Evolutionary conservation across 2,797 vertebrate genomes (phyloP), one percentile per base, ranked within the genome.

Genomic region (Alfaro cultratus): DNA sequence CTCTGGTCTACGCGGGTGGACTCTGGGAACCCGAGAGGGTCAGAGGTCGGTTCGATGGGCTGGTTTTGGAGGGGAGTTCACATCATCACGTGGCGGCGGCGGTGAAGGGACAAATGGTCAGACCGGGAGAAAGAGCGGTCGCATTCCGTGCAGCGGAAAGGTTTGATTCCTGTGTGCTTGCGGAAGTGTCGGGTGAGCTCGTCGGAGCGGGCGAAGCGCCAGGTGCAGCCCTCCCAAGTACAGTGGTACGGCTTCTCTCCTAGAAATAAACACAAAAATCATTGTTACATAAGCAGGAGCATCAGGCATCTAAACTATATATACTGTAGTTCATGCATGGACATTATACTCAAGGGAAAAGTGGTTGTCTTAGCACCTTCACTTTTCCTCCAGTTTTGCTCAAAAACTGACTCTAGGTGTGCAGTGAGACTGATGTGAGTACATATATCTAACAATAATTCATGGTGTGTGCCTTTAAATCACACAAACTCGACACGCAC

Each of bases 161-260:
- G 98, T 87, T 99, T 99, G 94, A 99, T 97, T 85, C 98, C 98
- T 0, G 98, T 99, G 96, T 99, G 98, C 94, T 99, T 99, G 80
- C 97, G 97, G 93, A 97, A 99, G 87, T 99, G 98, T 80, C 98
- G 96, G 3, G 97, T 99, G 84, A 99, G 95, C 95, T 99, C 98
- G 68, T 99, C 98, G 0, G 98, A 99, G 88, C 98, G 97, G 77
- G 98, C 98, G 73, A 99, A 99, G 83, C 98, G 97, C 98, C 98
- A 99, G 87, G 97, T 97, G 95, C 98, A 99, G 90, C 98, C 97
- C 89, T 98, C 98, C 98, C 98, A 99, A 79, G 97, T 99, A 83
- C 98, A 99, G 87, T 98, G 97, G 94, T 99, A 99, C 51, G 98
- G 98, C 81, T 99, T 99, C 95, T 99, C 98, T 45, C 98, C 98